These are phyloP conservation scores for Linepithema humile DNA, from an alignment of 1,140 invertebrate species.

Conservation along the genomic window DNA sequence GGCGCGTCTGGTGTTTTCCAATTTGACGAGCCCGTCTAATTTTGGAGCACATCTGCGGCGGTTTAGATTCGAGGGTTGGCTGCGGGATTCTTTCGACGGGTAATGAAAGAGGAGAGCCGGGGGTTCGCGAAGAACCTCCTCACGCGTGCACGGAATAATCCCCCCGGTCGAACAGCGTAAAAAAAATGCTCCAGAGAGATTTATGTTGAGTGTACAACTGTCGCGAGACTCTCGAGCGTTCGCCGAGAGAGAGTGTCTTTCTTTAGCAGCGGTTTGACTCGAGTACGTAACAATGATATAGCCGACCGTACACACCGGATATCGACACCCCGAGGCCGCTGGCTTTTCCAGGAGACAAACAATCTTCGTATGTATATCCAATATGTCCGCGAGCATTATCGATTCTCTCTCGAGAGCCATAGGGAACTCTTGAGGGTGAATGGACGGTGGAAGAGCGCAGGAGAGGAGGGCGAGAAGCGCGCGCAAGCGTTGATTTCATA, in stretches of 20 bases:
- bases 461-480: background rate
- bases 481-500: conserved; percentile 43
- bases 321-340: conserved; percentile 18
- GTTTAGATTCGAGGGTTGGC: conserved; percentile 44
- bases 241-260: background rate
- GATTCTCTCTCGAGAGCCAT: conserved; percentile 45
- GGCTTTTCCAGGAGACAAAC: conserved; percentile 49
- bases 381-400: conserved; percentile 44
- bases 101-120: conserved; percentile 68
- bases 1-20: conserved; percentile 68
- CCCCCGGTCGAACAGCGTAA: conserved; percentile 54
- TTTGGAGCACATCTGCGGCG: conserved; percentile 71
- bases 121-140: conserved; percentile 47
- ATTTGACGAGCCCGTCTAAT: conserved; percentile 71
- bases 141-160: conserved; percentile 70
- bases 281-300: background rate
- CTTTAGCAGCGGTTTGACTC: conserved; percentile 21
- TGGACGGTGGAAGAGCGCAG: conserved; percentile 4
- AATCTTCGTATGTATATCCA: conserved; percentile 61
- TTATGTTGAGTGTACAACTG: conserved; percentile 65
- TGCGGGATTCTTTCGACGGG: conserved; percentile 53
- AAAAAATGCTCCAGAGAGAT: conserved; percentile 67
- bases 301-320: conserved; percentile 6
- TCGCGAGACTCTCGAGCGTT: conserved; percentile 52
- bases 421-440: conserved; percentile 31